A percentile compares a stretch with the other conserved stretches of the same genome.
Evolutionary conservation across 35 echinoderm and acorn worm species (phyloP).

Genomic region (Heliocidaris tuberculata): DNA sequence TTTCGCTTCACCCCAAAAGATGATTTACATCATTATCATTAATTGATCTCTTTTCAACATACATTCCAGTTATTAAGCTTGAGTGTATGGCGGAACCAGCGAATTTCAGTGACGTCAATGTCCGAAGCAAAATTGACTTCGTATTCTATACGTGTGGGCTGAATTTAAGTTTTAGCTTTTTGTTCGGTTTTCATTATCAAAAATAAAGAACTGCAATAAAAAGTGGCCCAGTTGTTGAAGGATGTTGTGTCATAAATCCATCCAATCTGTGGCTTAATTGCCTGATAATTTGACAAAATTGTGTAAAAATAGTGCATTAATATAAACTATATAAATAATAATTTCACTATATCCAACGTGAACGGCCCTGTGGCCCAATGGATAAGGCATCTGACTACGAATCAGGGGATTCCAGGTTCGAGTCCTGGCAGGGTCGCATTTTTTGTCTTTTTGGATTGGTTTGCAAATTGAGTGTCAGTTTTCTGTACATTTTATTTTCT

Average conservation of each 20-base stretch:
- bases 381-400: slow-evolving; percentile 89
- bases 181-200: too few relatives aligned
- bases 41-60: too few relatives aligned
- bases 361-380: slow-evolving; percentile 74
- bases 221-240: background rate
- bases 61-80: too few relatives aligned
- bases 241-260: too few relatives aligned
- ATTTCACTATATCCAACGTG: background rate
- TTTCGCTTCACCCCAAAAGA: background rate
- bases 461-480: too few relatives aligned
- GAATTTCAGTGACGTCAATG: background rate
- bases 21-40: background rate
- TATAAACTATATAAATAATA: background rate
- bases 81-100: background rate
- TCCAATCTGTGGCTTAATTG: too few relatives aligned
- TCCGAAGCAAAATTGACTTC: background rate
- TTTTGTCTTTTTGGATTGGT: too few relatives aligned
- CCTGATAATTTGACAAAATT: too few relatives aligned
- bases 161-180: background rate
- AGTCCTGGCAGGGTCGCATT: slow-evolving; percentile 77
- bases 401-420: slow-evolving; percentile 89
- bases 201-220: background rate
- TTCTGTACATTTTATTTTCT: too few relatives aligned
- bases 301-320: background rate
- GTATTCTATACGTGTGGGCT: background rate